A percentile compares a stretch with the other conserved stretches of the same genome.
Evolutionary conservation across 2,888 invertebrate genomes (phyloP).

Genomic region (Hydroisotoma schaefferi): DNA sequence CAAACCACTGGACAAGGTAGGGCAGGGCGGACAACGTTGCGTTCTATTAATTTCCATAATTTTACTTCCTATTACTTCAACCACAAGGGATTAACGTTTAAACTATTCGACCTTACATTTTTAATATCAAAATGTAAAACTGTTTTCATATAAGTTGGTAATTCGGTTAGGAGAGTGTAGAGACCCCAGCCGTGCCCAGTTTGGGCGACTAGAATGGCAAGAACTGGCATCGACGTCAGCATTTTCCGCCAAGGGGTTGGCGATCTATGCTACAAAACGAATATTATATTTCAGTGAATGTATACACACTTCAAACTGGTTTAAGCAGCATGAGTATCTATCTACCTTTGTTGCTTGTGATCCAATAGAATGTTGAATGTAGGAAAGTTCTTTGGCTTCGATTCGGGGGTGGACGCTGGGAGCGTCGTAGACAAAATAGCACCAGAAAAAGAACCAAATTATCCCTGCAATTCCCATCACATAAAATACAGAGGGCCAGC

Average conservation of each 20-base stretch:
- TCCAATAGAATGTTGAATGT: slow-evolving; percentile 51
- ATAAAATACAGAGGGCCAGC: slow-evolving; percentile 87
- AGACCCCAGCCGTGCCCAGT: slow-evolving; percentile 58
- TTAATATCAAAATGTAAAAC: slow-evolving; percentile 77
- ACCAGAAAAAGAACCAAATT: slow-evolving; percentile 78
- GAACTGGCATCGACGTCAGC: slow-evolving; percentile 42
- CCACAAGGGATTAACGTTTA: too few species aligned
- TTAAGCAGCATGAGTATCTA: not conserved
- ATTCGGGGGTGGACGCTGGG: slow-evolving; percentile 73
- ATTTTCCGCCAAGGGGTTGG: slow-evolving; percentile 45
- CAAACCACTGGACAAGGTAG: slow-evolving; percentile 65
- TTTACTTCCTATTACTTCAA: too few species aligned
- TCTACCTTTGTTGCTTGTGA: slow-evolving; percentile 18
- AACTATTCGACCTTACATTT: slow-evolving; percentile 55
- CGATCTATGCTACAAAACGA: not conserved
- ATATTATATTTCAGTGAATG: not conserved
- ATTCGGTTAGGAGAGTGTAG: slow-evolving; percentile 76
- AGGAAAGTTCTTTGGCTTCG: slow-evolving; percentile 67
- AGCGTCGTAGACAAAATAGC: slow-evolving; percentile 68
- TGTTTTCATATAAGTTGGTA: slow-evolving; percentile 79
- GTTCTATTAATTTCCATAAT: too few species aligned
- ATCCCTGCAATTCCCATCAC: slow-evolving; percentile 74
- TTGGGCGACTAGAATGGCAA: slow-evolving; percentile 43
- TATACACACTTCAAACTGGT: not conserved
- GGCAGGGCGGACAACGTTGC: slow-evolving; percentile 64